Evolutionary conservation across 1,140 invertebrate genomes (phyloP).

Genomic region (Brachionus asplanchnoidis): DNA sequence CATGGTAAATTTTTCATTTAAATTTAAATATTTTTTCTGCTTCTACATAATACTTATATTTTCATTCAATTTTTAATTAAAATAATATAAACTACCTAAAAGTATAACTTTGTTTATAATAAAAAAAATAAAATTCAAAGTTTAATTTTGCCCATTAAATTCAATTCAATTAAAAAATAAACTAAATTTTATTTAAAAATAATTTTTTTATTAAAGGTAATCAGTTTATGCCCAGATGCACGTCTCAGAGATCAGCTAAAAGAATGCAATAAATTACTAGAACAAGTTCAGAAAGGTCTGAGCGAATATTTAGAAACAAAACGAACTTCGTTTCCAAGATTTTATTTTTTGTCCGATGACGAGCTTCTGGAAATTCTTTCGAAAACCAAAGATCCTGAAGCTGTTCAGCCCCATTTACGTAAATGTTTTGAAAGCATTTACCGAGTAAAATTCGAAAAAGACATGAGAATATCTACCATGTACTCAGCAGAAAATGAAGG

Average conservation of each 20-base stretch:
- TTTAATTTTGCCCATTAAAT: too few species aligned
- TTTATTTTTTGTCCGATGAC: slow-evolving; percentile 42
- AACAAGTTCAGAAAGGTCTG: slow-evolving; percentile 68
- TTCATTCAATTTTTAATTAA: too few species aligned
- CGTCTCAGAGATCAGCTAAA: slow-evolving; percentile 65
- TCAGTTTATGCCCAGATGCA: slow-evolving; percentile 57
- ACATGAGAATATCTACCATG: slow-evolving; percentile 57
- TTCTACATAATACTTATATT: too few species aligned
- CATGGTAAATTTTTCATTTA: too few species aligned
- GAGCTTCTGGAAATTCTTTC: slow-evolving; percentile 77
- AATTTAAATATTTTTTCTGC: too few species aligned
- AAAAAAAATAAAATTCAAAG: background rate
- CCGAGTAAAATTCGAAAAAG: slow-evolving; percentile 57
- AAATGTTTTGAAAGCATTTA: slow-evolving; percentile 74
- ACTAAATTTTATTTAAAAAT: background rate
- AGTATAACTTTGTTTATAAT: too few species aligned
- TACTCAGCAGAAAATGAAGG: slow-evolving; percentile 57
- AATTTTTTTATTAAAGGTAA: slow-evolving; percentile 48
- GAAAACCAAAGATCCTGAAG: slow-evolving; percentile 72
- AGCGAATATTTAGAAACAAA: slow-evolving; percentile 77
- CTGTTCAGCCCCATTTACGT: slow-evolving; percentile 71
- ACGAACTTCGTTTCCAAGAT: slow-evolving; percentile 70
- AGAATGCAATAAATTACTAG: slow-evolving; percentile 66
- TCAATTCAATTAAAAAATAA: too few species aligned
- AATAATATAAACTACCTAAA: too few species aligned